Evolutionary conservation across 2,113 vertebrate species (phyloP), one percentile per base, ranked within the genome.

Genomic region (Psilopsiagon aurifrons): DNA sequence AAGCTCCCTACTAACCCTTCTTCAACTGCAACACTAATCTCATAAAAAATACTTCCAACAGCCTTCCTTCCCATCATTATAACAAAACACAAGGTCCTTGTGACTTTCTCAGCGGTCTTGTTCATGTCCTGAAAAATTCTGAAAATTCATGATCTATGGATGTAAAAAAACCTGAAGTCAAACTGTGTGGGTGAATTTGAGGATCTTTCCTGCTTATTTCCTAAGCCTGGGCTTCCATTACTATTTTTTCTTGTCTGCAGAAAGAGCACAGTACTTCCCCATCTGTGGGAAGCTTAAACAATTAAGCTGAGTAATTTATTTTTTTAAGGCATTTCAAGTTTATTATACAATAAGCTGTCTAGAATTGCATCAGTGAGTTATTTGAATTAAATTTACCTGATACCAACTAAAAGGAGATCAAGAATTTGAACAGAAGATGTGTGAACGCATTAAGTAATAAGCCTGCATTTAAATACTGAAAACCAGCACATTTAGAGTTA

Each of bases 331-430:
- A 46, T 10, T 9, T 85, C 0, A 0, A 63, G 25, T 22, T 85
- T n/a, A 9, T n/a, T 55, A 14, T 16, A 37, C 24, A 66, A 46
- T 24, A 77, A 85, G 17, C 13, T 14, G 31, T 6, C 47, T 4
- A 88, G 23, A 67, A 16, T 29, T 62, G n/a, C 15, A n/a, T n/a
- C 0, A 0, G 5, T 41, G 16, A 7, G 23, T 41, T 55, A 59
- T 13, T 35, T 52, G 27, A 59, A 43, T 77, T 79, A 35, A 69
- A 60, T 57, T 47, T 78, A 47, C 35, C 41, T 10, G 11, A 79
- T 33, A 74, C 13, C 69, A 64, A 74, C 22, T 47, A n/a, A 66
- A 70, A 78, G 28, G 16, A 82, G 15, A 64, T 24, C 5, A 46
- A 79, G 29, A 57, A 80, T 75, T 51, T 73, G 9, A 81, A 69